These are phyloP conservation scores for Drosophila mayri DNA, from an alignment of 1,140 invertebrate species.

Conservation along the genomic window DNA sequence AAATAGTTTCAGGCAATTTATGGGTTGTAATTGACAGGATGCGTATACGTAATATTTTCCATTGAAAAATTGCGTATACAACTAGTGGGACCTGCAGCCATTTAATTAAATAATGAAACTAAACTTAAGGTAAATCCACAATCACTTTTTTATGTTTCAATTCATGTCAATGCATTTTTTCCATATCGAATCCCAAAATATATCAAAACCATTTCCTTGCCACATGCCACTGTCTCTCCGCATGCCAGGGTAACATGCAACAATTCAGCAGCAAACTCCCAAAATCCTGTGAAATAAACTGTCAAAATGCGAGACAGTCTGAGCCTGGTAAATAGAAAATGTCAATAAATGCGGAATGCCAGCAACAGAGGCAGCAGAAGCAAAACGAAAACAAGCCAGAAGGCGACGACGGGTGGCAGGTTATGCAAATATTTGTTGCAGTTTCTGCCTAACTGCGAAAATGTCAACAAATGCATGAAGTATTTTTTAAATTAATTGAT, in stretches of 20 bases:
- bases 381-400: constrained; percentile 13
- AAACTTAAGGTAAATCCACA: not conserved
- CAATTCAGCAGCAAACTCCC: constrained; percentile 49
- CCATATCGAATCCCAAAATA: constrained; percentile 20
- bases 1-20: not conserved
- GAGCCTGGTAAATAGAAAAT: constrained; percentile 69
- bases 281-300: constrained; percentile 65
- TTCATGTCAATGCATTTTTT: constrained; percentile 19
- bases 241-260: constrained; percentile 51
- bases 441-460: constrained; percentile 33
- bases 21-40: not conserved
- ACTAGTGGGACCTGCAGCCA: not conserved
- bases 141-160: not conserved
- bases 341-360: constrained; percentile 62
- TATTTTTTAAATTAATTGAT: constrained; percentile 80
- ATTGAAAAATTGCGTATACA: not conserved
- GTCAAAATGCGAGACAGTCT: constrained; percentile 56
- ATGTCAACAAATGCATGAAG: constrained; percentile 57
- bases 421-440: constrained; percentile 66
- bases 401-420: constrained; percentile 18
- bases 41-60: not conserved
- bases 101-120: not conserved
- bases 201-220: constrained; percentile 39
- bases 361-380: constrained; percentile 6
- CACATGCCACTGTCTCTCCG: constrained; percentile 56